Conservation (phyloP, 2,113 vertebrate species). For the Piliocolobus tephrosceles region DNA sequence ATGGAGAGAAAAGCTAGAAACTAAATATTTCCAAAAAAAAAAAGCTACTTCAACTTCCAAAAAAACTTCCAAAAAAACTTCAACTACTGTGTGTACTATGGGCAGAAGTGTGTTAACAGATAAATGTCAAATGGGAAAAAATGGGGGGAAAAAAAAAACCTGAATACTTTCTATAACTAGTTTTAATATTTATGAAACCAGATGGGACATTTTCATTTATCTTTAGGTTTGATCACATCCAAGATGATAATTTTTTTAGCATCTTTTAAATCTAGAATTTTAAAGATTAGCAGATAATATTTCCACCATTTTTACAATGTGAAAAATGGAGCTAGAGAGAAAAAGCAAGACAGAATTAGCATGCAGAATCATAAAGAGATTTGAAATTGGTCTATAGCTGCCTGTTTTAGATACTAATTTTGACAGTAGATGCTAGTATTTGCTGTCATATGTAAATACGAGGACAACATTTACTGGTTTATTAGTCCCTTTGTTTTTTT, state of each 20-base stretch:
- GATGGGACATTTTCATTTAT: conserved; percentile 46
- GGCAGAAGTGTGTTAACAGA: too few species aligned
- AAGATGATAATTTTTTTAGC: conserved; percentile 1
- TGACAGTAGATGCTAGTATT: background rate
- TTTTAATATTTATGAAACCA: conserved; percentile 46
- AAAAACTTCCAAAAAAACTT: too few species aligned
- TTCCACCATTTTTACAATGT: conserved; percentile 2
- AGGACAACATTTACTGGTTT: background rate
- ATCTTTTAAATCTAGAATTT: conserved; percentile 24
- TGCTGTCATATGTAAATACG: background rate
- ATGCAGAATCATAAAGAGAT: background rate
- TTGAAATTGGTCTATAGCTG: background rate
- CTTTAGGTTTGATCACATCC: conserved; percentile 33
- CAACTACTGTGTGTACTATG: too few species aligned
- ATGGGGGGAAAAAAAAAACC: too few species aligned
- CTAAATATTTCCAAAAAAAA: background rate
- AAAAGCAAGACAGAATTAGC: background rate
- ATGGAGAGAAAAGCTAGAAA: background rate
- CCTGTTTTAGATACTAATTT: background rate
- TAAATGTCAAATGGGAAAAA: too few species aligned
- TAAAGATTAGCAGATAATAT: background rate
- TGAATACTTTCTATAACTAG: background rate
- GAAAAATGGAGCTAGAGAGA: background rate
- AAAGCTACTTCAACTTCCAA: too few species aligned
- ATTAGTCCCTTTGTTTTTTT: conserved; percentile 31